These are phyloP conservation scores for Macaria notata DNA, from an alignment of 2,888 invertebrate genomes.

Conservation along the genomic window DNA sequence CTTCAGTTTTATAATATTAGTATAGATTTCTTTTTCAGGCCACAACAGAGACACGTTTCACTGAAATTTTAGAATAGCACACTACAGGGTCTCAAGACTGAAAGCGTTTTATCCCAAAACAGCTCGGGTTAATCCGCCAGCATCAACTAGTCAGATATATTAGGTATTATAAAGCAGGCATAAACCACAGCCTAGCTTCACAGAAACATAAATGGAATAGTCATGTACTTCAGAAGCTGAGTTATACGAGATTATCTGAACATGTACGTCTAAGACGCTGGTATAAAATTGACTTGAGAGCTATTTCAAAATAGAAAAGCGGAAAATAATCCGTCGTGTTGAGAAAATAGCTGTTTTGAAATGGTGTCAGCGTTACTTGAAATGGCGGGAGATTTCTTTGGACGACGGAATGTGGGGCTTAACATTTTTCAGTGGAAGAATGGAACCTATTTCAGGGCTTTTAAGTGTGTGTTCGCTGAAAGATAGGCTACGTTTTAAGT, in stretches of 20 bases:
- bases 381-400: conserved; percentile 7
- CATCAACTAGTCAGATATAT: too few relatives aligned
- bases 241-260: conserved; percentile 61
- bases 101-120: too few relatives aligned
- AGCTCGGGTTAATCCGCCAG: too few relatives aligned
- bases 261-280: conserved; percentile 45
- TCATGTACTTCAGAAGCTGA: conserved; percentile 62
- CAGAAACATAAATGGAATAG: conserved; percentile 72
- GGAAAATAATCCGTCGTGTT: conserved; percentile 33
- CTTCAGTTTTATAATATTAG: too few relatives aligned
- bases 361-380: conserved; percentile 9
- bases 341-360: conserved; percentile 25
- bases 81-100: too few relatives aligned
- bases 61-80: too few relatives aligned
- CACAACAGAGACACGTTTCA: too few relatives aligned
- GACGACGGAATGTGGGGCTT: conserved; percentile 3
- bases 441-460: too few relatives aligned
- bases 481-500: too few relatives aligned
- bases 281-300: conserved; percentile 43
- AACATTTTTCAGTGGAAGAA: too few relatives aligned
- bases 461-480: too few relatives aligned
- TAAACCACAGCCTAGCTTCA: conserved; percentile 40
- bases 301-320: conserved; percentile 39
- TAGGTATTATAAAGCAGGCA: not conserved
- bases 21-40: too few relatives aligned